These are phyloP conservation scores for Pseudochaenichthys georgianus DNA, from an alignment of 2,797 vertebrate species.

Conservation along the genomic window DNA sequence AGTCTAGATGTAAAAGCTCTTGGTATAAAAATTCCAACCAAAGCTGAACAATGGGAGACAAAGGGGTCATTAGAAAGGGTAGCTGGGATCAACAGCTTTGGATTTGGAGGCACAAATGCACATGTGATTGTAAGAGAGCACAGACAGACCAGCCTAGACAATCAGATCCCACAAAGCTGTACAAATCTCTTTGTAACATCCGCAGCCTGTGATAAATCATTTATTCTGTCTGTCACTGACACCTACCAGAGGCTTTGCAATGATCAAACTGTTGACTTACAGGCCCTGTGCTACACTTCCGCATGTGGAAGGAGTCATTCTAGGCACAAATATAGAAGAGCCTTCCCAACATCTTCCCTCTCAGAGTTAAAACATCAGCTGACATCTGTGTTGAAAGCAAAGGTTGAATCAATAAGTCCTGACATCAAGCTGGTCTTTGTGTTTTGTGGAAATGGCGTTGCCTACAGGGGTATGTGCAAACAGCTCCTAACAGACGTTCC, in stretches of 20 bases:
- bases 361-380: slow-evolving; percentile 83
- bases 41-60: slow-evolving; percentile 85
- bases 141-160: slow-evolving; percentile 54
- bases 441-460: slow-evolving; percentile 90
- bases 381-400: slow-evolving; percentile 44
- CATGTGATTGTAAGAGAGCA: slow-evolving; percentile 87
- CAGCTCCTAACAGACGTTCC: slow-evolving; percentile 83
- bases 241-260: slow-evolving; percentile 77
- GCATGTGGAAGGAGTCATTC: slow-evolving; percentile 89
- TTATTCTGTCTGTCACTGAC: slow-evolving; percentile 77
- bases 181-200: slow-evolving; percentile 85
- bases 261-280: slow-evolving; percentile 70
- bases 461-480: slow-evolving; percentile 85
- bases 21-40: slow-evolving; percentile 82
- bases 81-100: slow-evolving; percentile 92
- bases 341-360: slow-evolving; percentile 82
- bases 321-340: slow-evolving; percentile 86
- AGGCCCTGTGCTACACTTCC: slow-evolving; percentile 87
- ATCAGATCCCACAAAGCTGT: slow-evolving; percentile 53
- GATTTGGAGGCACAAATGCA: slow-evolving; percentile 93
- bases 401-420: slow-evolving; percentile 52
- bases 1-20: slow-evolving; percentile 84
- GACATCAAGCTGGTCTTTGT: slow-evolving; percentile 86
- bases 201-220: slow-evolving; percentile 85
- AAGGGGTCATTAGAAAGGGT: slow-evolving; percentile 74